phyloP scores from a whole-genome alignment of 2,888 invertebrate species.

The Strigamia transsilvanica region DNA sequence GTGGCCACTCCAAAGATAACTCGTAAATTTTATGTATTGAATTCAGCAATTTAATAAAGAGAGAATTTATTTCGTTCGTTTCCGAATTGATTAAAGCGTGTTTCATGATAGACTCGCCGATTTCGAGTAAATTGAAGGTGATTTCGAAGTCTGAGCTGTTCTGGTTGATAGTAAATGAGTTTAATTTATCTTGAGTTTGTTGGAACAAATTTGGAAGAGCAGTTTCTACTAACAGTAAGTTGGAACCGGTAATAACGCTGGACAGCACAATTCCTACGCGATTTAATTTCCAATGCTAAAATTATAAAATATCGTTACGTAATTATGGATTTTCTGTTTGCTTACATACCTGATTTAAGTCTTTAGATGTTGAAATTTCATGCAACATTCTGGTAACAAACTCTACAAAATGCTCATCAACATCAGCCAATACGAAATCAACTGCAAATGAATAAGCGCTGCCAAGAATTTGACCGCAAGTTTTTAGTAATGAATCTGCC shows the following conservation, averaged over 20 bases:
- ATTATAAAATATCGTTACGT: background rate
- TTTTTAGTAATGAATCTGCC: background rate
- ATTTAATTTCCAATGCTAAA: background rate
- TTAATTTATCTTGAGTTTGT: background rate
- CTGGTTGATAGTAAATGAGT: background rate
- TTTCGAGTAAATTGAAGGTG: background rate
- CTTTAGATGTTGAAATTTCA: background rate
- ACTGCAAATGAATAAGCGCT: background rate
- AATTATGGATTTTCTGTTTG: background rate
- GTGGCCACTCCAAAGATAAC: background rate
- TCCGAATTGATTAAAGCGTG: background rate
- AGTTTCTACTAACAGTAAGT: background rate
- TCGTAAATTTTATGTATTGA: background rate
- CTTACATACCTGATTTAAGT: background rate
- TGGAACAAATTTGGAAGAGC: background rate
- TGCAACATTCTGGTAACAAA: background rate
- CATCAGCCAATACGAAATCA: background rate
- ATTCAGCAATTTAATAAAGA: background rate
- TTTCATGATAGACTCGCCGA: background rate
- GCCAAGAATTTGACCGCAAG: background rate
- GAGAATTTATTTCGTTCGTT: background rate
- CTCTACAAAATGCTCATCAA: background rate
- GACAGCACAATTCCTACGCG: background rate
- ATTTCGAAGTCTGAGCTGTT: constrained; percentile 12
- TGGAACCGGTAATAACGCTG: background rate